Base-by-base conservation (phyloP, 2,113 vertebrate species). In the Plecturocebus donacophilus region DNA sequence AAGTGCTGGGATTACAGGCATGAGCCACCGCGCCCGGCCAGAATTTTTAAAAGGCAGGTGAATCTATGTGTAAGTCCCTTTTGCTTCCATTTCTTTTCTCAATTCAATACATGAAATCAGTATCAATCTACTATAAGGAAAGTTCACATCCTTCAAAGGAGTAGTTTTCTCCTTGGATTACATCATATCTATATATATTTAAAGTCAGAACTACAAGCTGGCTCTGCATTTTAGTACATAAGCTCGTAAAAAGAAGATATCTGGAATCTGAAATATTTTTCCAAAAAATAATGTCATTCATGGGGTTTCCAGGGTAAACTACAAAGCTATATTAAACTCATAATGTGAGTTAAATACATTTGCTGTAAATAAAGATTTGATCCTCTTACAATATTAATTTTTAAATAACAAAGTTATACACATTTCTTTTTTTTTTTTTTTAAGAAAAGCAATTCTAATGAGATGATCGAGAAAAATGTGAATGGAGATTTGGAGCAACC, bases 231-330 rank as follows among this genome's bases (percentile, higher is more conserved):
- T 64, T 42, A 64, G 56, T 49, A 66, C 25, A 38, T 4, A 8
- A 83, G 40, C n/a, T 23, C 91, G 0, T 56, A 71, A 81, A 93
- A 89, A 64, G 32, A 38, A 88, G 87, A 9, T 70, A 92, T 11
- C 2, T 71, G 76, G 86, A 49, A n/a, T n/a, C 38, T n/a, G 45
- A 95, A 91, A 71, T 25, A 17, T 45, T 97, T 95, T 70, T 84
- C 42, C 38, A 20, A 79, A 95, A 90, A 14, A 38, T 0, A 71
- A n/a, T 4, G 2, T 47, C 82, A 82, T 79, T 85, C 58, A 8
- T 6, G n/a, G 27, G 25, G 47, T 42, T 85, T 45, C 64, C 52
- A 66, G 61, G 71, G 32, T 19, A 61, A 90, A 30, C 32, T 45
- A 85, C 35, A 35, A 49, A 70, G 20, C 35, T 38, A 32, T 87